Percentiles rank a stretch among this genome's conserved stretches.
Conservation (phyloP, 2,113 vertebrate species). For the Hydrolagus affinis region DNA sequence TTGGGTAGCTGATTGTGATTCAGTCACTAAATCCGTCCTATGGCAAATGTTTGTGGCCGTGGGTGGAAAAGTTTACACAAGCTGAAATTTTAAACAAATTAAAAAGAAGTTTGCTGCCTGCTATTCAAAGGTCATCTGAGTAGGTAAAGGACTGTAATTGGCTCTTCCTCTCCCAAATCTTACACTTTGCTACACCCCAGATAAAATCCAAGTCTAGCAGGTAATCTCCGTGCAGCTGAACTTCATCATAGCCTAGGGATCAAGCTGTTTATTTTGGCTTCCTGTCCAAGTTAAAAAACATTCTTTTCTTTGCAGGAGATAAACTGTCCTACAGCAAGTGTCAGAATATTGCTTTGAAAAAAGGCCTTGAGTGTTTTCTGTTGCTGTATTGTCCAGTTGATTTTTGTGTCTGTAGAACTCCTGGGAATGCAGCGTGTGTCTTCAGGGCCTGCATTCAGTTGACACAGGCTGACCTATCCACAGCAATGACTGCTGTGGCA, state of each 20-base stretch:
- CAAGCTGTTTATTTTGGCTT: too few species aligned
- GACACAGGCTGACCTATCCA: background rate
- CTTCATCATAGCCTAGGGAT: too few species aligned
- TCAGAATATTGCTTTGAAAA: background rate
- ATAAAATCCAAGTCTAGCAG: constrained; percentile 14
- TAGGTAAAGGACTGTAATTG: constrained; percentile 19
- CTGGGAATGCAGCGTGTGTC: background rate
- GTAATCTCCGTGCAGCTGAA: too few species aligned
- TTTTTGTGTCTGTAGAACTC: background rate
- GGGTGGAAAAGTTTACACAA: background rate
- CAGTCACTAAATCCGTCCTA: background rate
- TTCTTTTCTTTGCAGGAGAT: too few species aligned
- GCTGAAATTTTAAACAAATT: constrained; percentile 7
- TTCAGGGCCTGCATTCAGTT: background rate
- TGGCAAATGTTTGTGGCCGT: background rate
- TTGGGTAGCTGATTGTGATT: background rate
- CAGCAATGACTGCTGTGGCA: background rate
- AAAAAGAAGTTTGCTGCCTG: background rate
- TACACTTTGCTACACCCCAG: constrained; percentile 39
- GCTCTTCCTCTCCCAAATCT: constrained; percentile 37
- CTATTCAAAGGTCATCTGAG: background rate
- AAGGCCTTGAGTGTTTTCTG: background rate
- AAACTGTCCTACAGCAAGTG: background rate
- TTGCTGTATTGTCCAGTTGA: background rate
- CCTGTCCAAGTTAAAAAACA: too few species aligned